Evolutionary conservation across 35 echinoderm and acorn worm genomes (phyloP), one percentile per base, ranked within the genome.

Genomic region (Amphiura filiformis): DNA sequence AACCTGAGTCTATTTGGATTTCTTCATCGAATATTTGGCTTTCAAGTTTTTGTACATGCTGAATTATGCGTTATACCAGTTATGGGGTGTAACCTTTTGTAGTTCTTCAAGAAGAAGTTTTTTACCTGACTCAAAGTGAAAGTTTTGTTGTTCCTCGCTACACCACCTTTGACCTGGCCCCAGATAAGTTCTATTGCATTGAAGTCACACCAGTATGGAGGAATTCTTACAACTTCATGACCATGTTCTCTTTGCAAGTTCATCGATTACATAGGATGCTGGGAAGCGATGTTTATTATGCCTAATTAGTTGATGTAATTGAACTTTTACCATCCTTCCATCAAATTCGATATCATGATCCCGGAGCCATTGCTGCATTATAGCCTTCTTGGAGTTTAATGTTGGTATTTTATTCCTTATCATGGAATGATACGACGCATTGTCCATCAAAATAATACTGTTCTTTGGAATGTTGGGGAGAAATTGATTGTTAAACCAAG

Each of bases 371-470:
- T 18, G 17, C 28, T 70, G 61, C 61, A 70, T 70, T n/a, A 13
- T n/a, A 23, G 61, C 7, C 26, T 70, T 70, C 26, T 15, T 13
- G 2, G 61, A 70, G 28, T 3, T 26, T 2, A 70, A 3, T 15
- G 17, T 30, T 70, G 61, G 61, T 5, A n/a, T 70, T 30, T 70
- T 70, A n/a, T 70, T n/a, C 15, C 1, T 11, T 30, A 70, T 15
- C 61, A 70, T 70, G 7, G 61, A 70, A 70, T 70, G 61, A 70
- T 70, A 70, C 26, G 61, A 70, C 26, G 61, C 61, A n/a, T 70
- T 70, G 26, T 70, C 61, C 61, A 70, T 70, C 7, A 70, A 13
- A 26, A 70, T 70, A n/a, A n/a, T 23, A 11, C 7, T 4, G 61
- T 70, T 11, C 7, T 5, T 5, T 70, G 61, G 17, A 70, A 70